Conservation (phyloP, 2,113 vertebrate genomes). For the Tetrax tetrax region DNA sequence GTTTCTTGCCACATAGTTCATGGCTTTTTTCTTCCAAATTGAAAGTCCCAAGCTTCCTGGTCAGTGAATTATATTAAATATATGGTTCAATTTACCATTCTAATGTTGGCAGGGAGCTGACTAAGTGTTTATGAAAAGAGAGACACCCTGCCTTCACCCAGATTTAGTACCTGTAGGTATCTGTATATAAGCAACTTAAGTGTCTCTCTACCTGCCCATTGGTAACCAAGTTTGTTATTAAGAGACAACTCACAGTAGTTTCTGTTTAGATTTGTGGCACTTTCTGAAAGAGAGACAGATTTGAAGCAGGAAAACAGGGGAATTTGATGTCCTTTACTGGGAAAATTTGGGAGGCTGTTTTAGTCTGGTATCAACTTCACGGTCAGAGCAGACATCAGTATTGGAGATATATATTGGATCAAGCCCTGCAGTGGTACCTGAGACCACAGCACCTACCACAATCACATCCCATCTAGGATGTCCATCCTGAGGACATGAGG, state of each 20-base stretch:
- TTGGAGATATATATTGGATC: not conserved
- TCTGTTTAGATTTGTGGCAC: not conserved
- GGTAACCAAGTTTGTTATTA: not conserved
- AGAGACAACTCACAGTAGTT: not conserved
- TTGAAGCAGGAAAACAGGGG: not conserved
- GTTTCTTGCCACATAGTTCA: not conserved
- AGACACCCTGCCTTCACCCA: not conserved
- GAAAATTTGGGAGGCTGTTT: not conserved
- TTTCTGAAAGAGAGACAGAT: not conserved
- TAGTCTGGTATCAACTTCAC: not conserved
- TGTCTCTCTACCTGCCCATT: accelerated
- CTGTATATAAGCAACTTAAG: not conserved
- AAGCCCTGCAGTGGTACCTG: not conserved
- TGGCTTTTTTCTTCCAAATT: not conserved
- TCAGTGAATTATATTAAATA: not conserved
- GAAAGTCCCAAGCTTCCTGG: not conserved
- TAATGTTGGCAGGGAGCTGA: not conserved
- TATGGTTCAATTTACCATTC: not conserved
- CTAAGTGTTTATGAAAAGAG: not conserved
- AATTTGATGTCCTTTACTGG: not conserved
- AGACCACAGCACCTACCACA: accelerated
- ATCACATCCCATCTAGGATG: not conserved
- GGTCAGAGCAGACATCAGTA: not conserved
- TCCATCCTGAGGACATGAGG: not conserved
- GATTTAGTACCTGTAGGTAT: not conserved